phyloP scores from a whole-genome alignment of 2,113 vertebrate species.

The Typhlomys cinereus region DNA sequence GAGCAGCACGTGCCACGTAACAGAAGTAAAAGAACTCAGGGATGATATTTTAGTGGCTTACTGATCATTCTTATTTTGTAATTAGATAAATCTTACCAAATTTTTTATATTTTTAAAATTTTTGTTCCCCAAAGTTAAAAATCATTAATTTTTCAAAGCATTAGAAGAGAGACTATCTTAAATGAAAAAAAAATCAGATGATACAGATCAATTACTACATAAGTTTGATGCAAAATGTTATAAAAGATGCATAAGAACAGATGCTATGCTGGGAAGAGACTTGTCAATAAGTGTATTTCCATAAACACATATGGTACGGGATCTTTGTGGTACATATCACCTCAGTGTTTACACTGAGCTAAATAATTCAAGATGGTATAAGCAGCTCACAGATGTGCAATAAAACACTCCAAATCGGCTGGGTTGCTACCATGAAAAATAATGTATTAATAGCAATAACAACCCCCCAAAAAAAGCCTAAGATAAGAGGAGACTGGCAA shows the following conservation, averaged over 20 bases:
- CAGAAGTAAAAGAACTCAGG: constrained; percentile 2
- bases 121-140: constrained; percentile 33
- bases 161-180: not conserved
- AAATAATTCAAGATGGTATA: constrained; percentile 68
- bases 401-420: constrained; percentile 36
- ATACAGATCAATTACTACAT: not conserved
- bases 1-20: not conserved
- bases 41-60: not conserved
- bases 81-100: too few species aligned
- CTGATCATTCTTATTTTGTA: constrained; percentile 14
- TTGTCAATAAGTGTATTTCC: constrained; percentile 16
- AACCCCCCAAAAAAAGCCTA: not conserved
- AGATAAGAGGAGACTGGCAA: not conserved
- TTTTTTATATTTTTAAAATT: too few species aligned
- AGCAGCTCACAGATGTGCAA: constrained; percentile 24
- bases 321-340: not conserved
- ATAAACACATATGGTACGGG: constrained; percentile 58
- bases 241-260: constrained; percentile 70
- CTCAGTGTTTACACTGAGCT: constrained; percentile 45
- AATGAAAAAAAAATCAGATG: constrained; percentile 47
- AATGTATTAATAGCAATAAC: not conserved
- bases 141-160: constrained; percentile 13
- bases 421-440: constrained; percentile 32
- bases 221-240: constrained; percentile 44
- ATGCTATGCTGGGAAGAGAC: constrained; percentile 42